Conservation (phyloP, 2,113 vertebrate genomes). For the Crotophaga sulcirostris region DNA sequence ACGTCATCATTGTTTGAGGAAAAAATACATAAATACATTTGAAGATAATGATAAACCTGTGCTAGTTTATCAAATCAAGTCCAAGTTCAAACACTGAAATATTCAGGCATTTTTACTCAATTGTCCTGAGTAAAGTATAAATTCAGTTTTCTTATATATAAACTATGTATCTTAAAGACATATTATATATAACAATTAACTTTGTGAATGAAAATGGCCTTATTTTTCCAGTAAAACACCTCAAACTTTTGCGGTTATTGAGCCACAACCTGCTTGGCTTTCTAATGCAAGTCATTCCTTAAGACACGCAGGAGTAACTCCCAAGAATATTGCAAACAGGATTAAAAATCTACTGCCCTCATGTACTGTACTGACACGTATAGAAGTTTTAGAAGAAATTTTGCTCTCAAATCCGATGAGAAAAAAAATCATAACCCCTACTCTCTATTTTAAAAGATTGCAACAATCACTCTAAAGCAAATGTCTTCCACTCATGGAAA, state of each 20-base stretch:
- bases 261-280: background rate
- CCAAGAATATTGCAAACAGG: background rate
- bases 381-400: background rate
- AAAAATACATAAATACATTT: background rate
- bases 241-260: background rate
- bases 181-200: background rate
- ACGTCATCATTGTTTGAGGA: background rate
- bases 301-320: background rate
- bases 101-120: background rate
- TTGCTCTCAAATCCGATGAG: background rate
- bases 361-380: background rate
- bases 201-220: background rate
- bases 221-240: background rate
- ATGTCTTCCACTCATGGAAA: background rate
- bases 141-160: background rate
- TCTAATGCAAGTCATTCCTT: background rate
- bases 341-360: background rate
- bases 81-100: background rate
- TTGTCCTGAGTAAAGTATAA: background rate
- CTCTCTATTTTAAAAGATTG: background rate
- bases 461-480: background rate
- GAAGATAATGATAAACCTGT: background rate
- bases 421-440: background rate
- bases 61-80: background rate
- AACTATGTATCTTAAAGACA: background rate